Evolutionary conservation across 92 coral and sea anemone genomes (phyloP).

Genomic region (Muricea muricata): DNA sequence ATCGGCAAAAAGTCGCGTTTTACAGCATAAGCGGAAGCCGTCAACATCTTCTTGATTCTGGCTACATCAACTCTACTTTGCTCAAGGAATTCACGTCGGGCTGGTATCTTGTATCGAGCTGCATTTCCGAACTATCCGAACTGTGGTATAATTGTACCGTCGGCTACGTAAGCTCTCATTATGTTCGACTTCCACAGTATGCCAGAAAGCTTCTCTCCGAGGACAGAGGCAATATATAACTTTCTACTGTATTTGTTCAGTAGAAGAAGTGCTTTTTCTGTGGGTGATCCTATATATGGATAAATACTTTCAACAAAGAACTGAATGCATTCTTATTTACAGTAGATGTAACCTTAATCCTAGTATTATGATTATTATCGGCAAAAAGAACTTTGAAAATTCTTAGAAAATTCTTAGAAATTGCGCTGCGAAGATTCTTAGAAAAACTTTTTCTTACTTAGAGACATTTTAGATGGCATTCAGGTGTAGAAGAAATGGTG

Average conservation of each 20-base stretch:
- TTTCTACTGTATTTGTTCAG: not conserved
- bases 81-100: constrained; percentile 46
- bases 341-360: too few relatives aligned
- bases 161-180: constrained; percentile 51
- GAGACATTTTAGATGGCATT: too few relatives aligned
- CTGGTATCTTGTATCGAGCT: constrained; percentile 59
- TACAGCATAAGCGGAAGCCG: constrained; percentile 49
- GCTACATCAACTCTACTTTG: constrained; percentile 38
- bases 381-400: too few relatives aligned
- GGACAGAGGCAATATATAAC: not conserved
- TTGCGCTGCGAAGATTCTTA: too few relatives aligned
- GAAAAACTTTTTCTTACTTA: too few relatives aligned
- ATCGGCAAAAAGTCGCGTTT: constrained; percentile 49
- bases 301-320: too few relatives aligned
- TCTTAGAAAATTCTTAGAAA: too few relatives aligned
- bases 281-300: too few relatives aligned
- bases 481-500: too few relatives aligned
- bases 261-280: too few relatives aligned
- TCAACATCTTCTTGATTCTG: constrained; percentile 51
- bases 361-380: too few relatives aligned
- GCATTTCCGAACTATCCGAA: constrained; percentile 39
- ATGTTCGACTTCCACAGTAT: constrained; percentile 45
- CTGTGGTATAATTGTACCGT: constrained; percentile 50
- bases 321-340: too few relatives aligned
- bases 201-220: constrained; percentile 37